Evolutionary conservation across 2,113 vertebrate genomes (phyloP), one percentile per base, ranked within the genome.

Genomic region (Sinocyclocheilus maitianheensis): DNA sequence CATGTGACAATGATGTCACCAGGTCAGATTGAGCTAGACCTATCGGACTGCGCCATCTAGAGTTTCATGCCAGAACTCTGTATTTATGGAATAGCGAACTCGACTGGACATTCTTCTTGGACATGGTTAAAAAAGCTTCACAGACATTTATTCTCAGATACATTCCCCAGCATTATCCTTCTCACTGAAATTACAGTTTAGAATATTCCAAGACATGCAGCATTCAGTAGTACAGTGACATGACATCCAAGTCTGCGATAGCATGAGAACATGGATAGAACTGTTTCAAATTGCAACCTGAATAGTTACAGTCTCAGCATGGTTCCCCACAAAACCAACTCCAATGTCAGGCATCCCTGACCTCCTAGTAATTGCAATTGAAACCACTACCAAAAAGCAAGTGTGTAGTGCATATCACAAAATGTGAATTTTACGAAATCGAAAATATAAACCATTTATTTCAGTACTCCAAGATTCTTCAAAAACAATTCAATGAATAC

Each of bases 361-460:
- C 43, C 43, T 43, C 7, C 43, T 43, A 8, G 43, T 43, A 43
- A 43, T 8, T 46, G 72, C 46, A 75, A 75, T 3, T 24, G 11
- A 76, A 48, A 76, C 43, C n/a, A 26, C 74, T 48, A 48, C 51
- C 43, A 76, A 51, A n/a, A 76, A 40, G 37, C 20, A 62, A 85
- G 18, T 16, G 88, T 89, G 87, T 30, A 91, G 88, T 88, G 63
- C 40, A 88, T 82, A 86, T 85, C 87, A 84, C 84, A 83, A 71
- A 88, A 88, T 87, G 89, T 87, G 46, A 34, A 6, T 55, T 26
- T 22, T 46, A n/a, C 4, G 3, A 8, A 12, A 43, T 22, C 0
- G 4, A n/a, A 75, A 24, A 46, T 75, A n/a, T 24, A 71, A 14
- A 2, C 24, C 13, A 30, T 65, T 26, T 13, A 46, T 40, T 75